Evolutionary conservation across 2,797 vertebrate genomes (phyloP), one percentile per base, ranked within the genome.

Genomic region (Rhinophrynus dorsalis): DNA sequence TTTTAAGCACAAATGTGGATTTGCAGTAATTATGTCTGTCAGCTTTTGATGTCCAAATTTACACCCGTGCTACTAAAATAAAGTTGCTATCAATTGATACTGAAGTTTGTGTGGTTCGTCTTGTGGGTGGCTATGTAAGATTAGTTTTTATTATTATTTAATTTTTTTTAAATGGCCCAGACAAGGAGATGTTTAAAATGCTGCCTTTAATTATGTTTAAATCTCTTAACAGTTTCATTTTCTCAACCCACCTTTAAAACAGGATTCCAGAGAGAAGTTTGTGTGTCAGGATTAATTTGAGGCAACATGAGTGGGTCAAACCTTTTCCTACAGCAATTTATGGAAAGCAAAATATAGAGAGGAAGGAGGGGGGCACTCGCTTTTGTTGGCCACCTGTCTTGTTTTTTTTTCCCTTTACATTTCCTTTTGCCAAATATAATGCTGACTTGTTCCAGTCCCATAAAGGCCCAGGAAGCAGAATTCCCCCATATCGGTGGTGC

Each of bases 331-430:
- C 44, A 66, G 69, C 45, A 60, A 51, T 73, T 73, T 73, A 65
- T 73, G 61, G 69, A 73, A 73, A 73, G 54, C 27, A 72, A 72
- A 71, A 64, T 64, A 72, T 58, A 65, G 47, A 58, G 60, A 72
- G 60, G 52, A 72, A 64, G 24, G 44, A 33, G 42, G 23, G 57
- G 30, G 13, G 26, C 12, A n/a, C 11, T 24, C 12, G 21, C 44
- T 51, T 50, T 50, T 64, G 51, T 50, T 72, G 68, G 61, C 68
- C 52, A 71, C 68, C 59, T 71, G 60, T 64, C 60, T 51, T 13
- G 12, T 5, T 8, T 8, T 5, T n/a, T 26, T 30, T 47, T 56
- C 9, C 21, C 26, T 62, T 47, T 72, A 65, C 18, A 51, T 59
- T 58, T 65, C 23, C 52, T 64, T 44, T 40, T 50, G 2, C 33